A percentile compares a stretch with the other conserved stretches of the same genome.
Evolutionary conservation across 2,888 invertebrate species (phyloP).

Genomic region (Luffia ferchaultella): DNA sequence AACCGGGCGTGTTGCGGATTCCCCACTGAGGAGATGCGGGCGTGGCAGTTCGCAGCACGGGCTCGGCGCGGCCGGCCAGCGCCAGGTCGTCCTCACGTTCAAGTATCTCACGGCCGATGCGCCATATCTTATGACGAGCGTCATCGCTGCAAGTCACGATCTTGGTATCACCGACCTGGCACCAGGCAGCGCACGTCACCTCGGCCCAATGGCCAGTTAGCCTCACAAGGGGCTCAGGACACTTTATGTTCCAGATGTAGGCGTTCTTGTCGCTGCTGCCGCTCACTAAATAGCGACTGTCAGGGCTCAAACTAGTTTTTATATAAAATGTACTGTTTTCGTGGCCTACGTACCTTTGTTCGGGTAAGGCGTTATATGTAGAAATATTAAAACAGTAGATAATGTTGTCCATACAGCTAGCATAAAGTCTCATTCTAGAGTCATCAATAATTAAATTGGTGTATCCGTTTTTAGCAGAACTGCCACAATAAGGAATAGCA

Average conservation of each 20-base stretch:
- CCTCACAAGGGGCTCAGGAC: constrained; percentile 71
- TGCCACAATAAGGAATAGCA: constrained; percentile 77
- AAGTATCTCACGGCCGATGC: constrained; percentile 62
- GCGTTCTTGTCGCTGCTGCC: constrained; percentile 90
- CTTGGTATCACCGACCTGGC: constrained; percentile 62
- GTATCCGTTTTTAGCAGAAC: constrained; percentile 74
- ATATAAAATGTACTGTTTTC: constrained; percentile 85
- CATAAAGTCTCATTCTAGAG: constrained; percentile 74
- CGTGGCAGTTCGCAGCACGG: constrained; percentile 22
- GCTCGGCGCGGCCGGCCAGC: constrained; percentile 53
- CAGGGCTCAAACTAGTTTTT: constrained; percentile 81
- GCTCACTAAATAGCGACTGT: constrained; percentile 82
- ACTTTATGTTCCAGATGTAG: constrained; percentile 82
- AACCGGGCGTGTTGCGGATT: constrained; percentile 17
- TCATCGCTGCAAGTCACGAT: constrained; percentile 88
- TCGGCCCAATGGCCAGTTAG: constrained; percentile 83
- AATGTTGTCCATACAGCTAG: constrained; percentile 86
- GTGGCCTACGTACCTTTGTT: constrained; percentile 75
- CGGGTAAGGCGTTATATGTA: constrained; percentile 71
- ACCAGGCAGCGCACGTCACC: constrained; percentile 90
- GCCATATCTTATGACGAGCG: constrained; percentile 80
- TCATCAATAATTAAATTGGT: constrained; percentile 81
- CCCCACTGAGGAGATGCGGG: constrained; percentile 18
- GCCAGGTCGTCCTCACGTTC: constrained; percentile 32
- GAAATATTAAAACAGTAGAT: constrained; percentile 87